A percentile compares a stretch with the other conserved stretches of the same genome.
phyloP scores from a whole-genome alignment of 37 sponge, comb jelly and placozoan species.

The Crambe crambe region DNA sequence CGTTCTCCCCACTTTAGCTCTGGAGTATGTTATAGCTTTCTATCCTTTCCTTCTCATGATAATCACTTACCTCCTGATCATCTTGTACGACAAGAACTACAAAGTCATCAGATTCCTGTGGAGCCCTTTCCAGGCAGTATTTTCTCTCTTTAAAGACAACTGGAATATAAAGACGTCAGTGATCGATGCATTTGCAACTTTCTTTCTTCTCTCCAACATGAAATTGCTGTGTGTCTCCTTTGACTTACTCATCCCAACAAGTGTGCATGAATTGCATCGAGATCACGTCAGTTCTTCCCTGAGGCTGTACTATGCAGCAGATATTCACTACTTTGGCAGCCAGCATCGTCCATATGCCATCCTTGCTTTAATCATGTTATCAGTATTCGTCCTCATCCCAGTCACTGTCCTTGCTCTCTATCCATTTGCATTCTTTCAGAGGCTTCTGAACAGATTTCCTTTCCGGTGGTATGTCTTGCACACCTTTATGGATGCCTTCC shows the following conservation, averaged over 20 bases:
- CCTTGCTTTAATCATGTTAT: background rate
- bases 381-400: background rate
- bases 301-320: no score
- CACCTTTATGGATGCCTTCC: no score
- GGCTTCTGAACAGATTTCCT: no score
- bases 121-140: background rate
- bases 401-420: no score
- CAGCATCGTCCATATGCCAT: background rate
- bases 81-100: background rate
- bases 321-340: no score
- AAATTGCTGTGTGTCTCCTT: background rate
- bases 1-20: no score
- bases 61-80: constrained; percentile 7
- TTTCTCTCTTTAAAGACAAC: background rate
- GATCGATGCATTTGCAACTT: background rate
- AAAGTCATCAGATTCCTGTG: background rate
- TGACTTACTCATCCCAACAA: background rate
- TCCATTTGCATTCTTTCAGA: no score
- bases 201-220: background rate
- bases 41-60: constrained; percentile 31
- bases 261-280: no score
- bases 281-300: no score
- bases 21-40: constrained; percentile 39
- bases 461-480: no score
- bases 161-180: background rate